Percentiles rank a stretch among this genome's conserved stretches.
Conservation (phyloP, 2,113 vertebrate species). For the Sarotherodon lohbergeri region DNA sequence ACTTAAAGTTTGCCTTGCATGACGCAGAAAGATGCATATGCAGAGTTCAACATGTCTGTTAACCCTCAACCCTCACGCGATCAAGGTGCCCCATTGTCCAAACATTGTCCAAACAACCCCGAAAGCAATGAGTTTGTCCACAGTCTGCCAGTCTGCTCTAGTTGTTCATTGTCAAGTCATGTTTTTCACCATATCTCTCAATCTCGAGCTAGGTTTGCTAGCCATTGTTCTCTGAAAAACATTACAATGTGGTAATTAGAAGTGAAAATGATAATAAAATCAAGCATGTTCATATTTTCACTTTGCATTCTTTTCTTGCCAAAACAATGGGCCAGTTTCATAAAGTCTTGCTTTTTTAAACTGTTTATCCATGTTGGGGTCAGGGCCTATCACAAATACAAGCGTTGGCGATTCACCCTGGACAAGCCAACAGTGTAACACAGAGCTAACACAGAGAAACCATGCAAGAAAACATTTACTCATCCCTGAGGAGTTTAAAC, state of each 20-base stretch:
- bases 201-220: rapidly evolving
- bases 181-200: neutral
- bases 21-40: neutral
- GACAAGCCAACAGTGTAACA: neutral
- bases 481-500: neutral
- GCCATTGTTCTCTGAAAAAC: neutral
- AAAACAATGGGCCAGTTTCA: neutral
- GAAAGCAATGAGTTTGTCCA: neutral
- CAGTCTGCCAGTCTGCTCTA: neutral
- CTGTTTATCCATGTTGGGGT: neutral
- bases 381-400: neutral
- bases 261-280: neutral
- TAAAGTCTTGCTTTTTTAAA: neutral
- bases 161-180: rapidly evolving
- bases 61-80: neutral
- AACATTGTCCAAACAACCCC: neutral
- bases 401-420: neutral
- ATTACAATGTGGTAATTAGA: neutral
- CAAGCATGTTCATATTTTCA: neutral
- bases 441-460: neutral
- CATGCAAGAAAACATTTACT: neutral
- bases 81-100: neutral
- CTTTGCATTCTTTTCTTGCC: neutral
- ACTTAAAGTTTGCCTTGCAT: neutral
- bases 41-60: neutral